Base-by-base conservation (phyloP, 2,797 vertebrate species). In the Poeciliopsis gracilis region DNA sequence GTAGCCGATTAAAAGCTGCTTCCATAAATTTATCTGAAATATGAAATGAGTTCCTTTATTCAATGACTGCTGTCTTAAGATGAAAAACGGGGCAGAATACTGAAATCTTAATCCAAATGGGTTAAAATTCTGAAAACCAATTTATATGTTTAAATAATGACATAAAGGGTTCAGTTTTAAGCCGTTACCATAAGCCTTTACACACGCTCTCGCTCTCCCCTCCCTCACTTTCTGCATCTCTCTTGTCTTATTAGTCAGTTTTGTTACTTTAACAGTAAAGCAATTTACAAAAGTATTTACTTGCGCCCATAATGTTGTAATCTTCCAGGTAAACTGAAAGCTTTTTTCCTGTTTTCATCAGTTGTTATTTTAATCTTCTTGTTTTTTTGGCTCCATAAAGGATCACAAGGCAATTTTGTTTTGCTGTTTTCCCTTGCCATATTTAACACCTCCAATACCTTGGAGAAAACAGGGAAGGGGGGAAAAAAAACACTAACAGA, bases 241-340 rank as follows among this genome's bases (percentile, higher is more conserved):
- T n/a, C 23, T 69, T 15, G 23, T 13, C 38, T 70, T 70, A n/a
- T 69, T 69, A 70, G 63, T 67, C 66, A 69, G 38, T 11, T 69
- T 69, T 67, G 18, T 69, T 69, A 69, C 66, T 69, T 7, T 45
- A 45, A 43, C 66, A 69, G 38, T 43, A 69, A 69, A 69, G 66
- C 66, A 69, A 69, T 69, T 69, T 43, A 69, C 5, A 69, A 45
- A 70, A 70, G 38, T 46, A 46, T 70, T 70, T 45, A 28, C 67
- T 16, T 28, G 41, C 46, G 66, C 23, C 41, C 20, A 69, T 69
- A 69, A 69, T 69, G 38, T 69, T 69, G 20, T 69, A 43, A 69
- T 69, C 38, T 69, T 69, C 38, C 36, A 67, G 10, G 38, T 43
- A n/a, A 69, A 43, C 15, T 69, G 38, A 43, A 69, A 69, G 23